These are phyloP conservation scores for Xiphorhynchus erythropygius DNA, from an alignment of 2,797 vertebrate genomes.

Conservation along the genomic window DNA sequence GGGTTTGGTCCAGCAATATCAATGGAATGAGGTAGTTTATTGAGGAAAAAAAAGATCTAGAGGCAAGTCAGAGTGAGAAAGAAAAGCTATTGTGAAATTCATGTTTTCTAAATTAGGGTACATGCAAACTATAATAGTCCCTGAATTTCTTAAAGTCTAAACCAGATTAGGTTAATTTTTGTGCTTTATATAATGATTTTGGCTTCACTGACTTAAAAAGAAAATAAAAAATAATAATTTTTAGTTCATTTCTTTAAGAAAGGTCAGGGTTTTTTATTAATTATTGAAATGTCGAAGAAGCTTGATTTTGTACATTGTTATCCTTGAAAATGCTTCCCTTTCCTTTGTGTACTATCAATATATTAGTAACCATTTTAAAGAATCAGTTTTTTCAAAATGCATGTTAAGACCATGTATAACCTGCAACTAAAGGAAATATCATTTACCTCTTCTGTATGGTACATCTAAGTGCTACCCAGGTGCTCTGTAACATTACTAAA, in stretches of 20 bases:
- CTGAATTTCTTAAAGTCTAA: slow-evolving; percentile 22
- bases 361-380: neutral
- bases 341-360: neutral
- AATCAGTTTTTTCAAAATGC: neutral
- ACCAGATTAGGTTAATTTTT: neutral
- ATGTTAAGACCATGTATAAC: neutral
- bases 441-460: neutral
- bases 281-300: neutral
- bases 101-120: slow-evolving; percentile 29
- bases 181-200: neutral
- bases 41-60: slow-evolving; percentile 51
- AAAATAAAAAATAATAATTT: neutral
- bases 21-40: neutral
- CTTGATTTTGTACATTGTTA: neutral
- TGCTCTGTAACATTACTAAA: neutral
- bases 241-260: neutral
- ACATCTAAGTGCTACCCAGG: neutral
- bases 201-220: neutral
- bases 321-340: neutral
- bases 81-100: slow-evolving; percentile 13
- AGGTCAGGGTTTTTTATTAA: neutral
- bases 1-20: neutral
- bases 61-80: slow-evolving; percentile 41
- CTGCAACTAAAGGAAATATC: neutral
- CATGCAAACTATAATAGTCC: neutral